Evolutionary conservation across 2,888 invertebrate genomes (phyloP), one percentile per base, ranked within the genome.

Genomic region (Dexiosoma caninum): DNA sequence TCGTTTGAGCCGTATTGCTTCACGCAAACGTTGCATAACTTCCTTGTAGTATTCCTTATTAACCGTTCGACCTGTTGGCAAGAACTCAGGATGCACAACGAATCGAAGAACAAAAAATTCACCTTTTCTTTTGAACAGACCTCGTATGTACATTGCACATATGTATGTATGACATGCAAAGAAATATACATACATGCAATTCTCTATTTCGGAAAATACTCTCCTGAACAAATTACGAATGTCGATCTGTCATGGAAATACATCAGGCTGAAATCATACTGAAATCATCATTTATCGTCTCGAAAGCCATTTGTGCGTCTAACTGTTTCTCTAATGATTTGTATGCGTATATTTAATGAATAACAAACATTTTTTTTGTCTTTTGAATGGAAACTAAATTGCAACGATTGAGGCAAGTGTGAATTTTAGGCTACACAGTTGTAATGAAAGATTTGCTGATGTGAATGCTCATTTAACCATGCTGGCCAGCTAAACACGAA

Each of bases 391-490:
- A 40, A 49, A 27, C 16, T 37, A 23, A n/a, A 37, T 21, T 49
- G 57, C 57, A 67, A 67, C 9, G 42, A 49, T 55, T 67, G 76
- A 82, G 35, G 66, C 76, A 83, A 82, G 82, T 83, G 83, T 78
- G 76, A 83, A 82, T 74, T 82, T 77, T 71, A 82, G 81, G 82
- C 78, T 81, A 81, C 67, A 53, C 69, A 55, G 62, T 44, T 64
- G 69, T 66, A 75, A 75, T 81, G 71, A 60, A 51, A 59, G 72
- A 72, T 72, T 72, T 71, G 62, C 51, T 57, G 40, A 49, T 60
- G 70, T 71, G 46, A 60, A 69, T 16, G 21, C 44, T 35, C 35
- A 51, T 35, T 53, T 12, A n/a, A n/a, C 55, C 23, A 67, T 32
- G 49, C 49, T 69, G 51, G 7, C 16, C 30, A 16, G 16, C 14